Conservation (phyloP, 2,113 vertebrate species). For the Nothoprocta pentlandii region DNA sequence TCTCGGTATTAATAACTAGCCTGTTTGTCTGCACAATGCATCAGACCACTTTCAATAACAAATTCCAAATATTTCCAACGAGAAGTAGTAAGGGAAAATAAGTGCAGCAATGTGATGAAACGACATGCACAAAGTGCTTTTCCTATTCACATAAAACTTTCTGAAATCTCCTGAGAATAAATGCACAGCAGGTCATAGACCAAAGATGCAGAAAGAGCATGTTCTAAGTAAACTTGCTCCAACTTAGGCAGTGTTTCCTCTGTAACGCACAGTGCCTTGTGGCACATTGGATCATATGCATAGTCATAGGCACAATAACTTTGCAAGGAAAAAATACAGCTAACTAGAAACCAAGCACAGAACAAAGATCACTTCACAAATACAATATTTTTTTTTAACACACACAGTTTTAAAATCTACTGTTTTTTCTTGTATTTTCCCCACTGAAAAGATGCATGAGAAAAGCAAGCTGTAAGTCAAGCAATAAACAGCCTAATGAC, state of each 20-base stretch:
- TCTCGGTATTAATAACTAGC: not conserved
- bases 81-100: not conserved
- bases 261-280: not conserved
- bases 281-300: not conserved
- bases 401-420: not conserved
- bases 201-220: not conserved
- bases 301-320: not conserved
- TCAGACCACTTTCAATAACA: not conserved
- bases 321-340: not conserved
- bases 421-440: not conserved
- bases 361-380: not conserved
- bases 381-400: not conserved
- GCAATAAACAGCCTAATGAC: not conserved
- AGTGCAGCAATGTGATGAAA: not conserved
- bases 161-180: not conserved
- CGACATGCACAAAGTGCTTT: fast-evolving
- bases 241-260: not conserved
- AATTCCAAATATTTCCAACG: not conserved
- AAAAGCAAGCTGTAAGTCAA: not conserved
- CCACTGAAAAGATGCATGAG: not conserved
- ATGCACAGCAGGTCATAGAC: not conserved
- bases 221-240: not conserved
- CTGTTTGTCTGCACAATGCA: not conserved
- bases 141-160: not conserved
- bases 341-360: not conserved